Conservation (phyloP, 2,888 invertebrate genomes). For the Isoperla grammatica region DNA sequence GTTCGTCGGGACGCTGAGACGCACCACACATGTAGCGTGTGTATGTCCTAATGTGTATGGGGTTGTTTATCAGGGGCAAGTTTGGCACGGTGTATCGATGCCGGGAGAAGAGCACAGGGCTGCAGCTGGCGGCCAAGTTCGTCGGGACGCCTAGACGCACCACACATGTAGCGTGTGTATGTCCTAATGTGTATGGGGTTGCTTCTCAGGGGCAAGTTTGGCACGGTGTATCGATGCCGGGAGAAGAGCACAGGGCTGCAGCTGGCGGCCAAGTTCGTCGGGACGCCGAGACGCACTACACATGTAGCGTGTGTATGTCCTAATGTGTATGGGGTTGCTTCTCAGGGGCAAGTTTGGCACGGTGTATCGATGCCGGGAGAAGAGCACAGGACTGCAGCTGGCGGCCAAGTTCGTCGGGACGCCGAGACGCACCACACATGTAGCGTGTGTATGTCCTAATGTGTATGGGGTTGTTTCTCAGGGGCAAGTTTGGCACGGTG, state of each 20-base stretch:
- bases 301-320: no score
- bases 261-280: constrained; percentile 91
- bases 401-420: constrained; percentile 93
- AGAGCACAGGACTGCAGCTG: constrained; percentile 67
- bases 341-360: constrained; percentile 94
- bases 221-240: constrained; percentile 88
- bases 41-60: no score
- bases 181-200: no score
- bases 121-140: constrained; percentile 88
- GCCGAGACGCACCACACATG: no score
- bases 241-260: constrained; percentile 75
- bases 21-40: no score
- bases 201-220: constrained; percentile 83
- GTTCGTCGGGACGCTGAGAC: constrained; percentile 77
- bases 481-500: constrained; percentile 97
- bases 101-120: constrained; percentile 71
- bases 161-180: no score
- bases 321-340: no score
- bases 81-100: constrained; percentile 96
- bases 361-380: constrained; percentile 88
- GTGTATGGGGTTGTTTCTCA: constrained; percentile 42
- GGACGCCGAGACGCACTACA: constrained; percentile 73
- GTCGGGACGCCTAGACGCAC: constrained; percentile 78
- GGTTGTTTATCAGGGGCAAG: constrained; percentile 74
- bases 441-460: no score